These are phyloP conservation scores for Phoxinus dragarum DNA, from an alignment of 2,797 vertebrate species.

Conservation along the genomic window DNA sequence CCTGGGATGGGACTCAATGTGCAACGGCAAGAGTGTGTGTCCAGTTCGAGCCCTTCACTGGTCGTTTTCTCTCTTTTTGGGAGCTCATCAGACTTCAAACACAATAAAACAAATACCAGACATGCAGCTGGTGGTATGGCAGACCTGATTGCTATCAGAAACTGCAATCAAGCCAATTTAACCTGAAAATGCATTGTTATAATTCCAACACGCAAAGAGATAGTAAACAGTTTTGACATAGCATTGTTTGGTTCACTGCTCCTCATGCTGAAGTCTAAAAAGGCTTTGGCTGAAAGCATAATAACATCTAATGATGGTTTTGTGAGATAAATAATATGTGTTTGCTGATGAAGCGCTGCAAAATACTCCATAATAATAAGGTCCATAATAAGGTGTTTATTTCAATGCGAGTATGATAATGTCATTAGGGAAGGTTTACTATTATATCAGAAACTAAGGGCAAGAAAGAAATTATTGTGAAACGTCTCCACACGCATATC, in stretches of 20 bases:
- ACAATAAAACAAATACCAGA: slow-evolving; percentile 69
- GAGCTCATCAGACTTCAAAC: slow-evolving; percentile 75
- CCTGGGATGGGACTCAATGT: slow-evolving; percentile 41
- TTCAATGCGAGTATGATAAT: slow-evolving; percentile 21
- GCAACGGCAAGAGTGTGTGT: neutral
- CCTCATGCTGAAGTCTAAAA: neutral
- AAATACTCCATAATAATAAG: too few species aligned
- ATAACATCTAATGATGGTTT: neutral
- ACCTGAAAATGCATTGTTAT: slow-evolving; percentile 66
- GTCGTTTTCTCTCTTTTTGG: slow-evolving; percentile 63
- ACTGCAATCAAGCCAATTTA: slow-evolving; percentile 74
- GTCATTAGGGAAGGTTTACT: slow-evolving; percentile 50
- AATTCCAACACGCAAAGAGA: slow-evolving; percentile 54
- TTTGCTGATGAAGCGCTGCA: neutral
- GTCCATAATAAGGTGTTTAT: slow-evolving; percentile 28
- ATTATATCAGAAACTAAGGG: slow-evolving; percentile 66
- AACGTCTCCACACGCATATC: slow-evolving; percentile 70
- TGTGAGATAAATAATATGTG: slow-evolving; percentile 1
- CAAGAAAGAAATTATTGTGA: slow-evolving; percentile 65
- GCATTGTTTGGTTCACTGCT: slow-evolving; percentile 33
- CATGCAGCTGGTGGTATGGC: slow-evolving; percentile 45
- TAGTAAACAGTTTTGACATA: slow-evolving; percentile 41
- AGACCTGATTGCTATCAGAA: slow-evolving; percentile 73
- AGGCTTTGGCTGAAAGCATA: slow-evolving; percentile 3
- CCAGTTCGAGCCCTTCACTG: slow-evolving; percentile 44